Evolutionary conservation across 2,113 vertebrate genomes (phyloP).

Genomic region (Eurystomus gularis): DNA sequence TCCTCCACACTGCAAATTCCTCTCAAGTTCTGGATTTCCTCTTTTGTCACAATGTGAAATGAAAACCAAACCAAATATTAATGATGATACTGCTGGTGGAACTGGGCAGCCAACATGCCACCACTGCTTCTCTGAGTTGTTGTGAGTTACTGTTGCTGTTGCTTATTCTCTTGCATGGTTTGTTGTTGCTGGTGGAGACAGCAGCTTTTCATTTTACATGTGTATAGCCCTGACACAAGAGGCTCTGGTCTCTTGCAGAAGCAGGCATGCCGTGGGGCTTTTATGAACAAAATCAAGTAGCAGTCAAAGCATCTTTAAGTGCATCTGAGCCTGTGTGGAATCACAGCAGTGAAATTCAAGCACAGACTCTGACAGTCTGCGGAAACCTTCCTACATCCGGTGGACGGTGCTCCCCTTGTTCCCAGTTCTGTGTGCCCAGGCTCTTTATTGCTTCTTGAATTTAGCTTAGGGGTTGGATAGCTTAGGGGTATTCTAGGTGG

Average conservation of each 20-base stretch:
- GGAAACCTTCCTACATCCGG: background rate
- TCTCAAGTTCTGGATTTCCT: background rate
- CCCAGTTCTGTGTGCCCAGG: background rate
- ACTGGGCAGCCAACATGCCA: background rate
- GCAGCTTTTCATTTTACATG: background rate
- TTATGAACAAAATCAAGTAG: background rate
- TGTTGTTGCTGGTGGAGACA: background rate
- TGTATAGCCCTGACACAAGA: background rate
- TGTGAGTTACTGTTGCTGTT: background rate
- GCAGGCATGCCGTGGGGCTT: background rate
- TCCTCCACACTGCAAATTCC: background rate
- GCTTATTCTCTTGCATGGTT: background rate
- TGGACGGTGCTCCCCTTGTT: background rate
- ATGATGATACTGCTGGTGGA: background rate
- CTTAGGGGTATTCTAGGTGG: background rate
- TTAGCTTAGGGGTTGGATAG: background rate
- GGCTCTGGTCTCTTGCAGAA: background rate
- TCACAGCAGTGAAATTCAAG: background rate
- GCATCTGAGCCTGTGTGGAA: fast-evolving
- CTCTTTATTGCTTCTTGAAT: background rate
- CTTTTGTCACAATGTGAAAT: background rate
- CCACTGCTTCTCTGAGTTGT: background rate
- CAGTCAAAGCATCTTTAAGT: background rate
- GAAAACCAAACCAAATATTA: background rate
- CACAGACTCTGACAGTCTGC: fast-evolving